These are phyloP conservation scores for Dryocosmus kuriphilus DNA, from an alignment of 2,888 invertebrate genomes.

Conservation along the genomic window DNA sequence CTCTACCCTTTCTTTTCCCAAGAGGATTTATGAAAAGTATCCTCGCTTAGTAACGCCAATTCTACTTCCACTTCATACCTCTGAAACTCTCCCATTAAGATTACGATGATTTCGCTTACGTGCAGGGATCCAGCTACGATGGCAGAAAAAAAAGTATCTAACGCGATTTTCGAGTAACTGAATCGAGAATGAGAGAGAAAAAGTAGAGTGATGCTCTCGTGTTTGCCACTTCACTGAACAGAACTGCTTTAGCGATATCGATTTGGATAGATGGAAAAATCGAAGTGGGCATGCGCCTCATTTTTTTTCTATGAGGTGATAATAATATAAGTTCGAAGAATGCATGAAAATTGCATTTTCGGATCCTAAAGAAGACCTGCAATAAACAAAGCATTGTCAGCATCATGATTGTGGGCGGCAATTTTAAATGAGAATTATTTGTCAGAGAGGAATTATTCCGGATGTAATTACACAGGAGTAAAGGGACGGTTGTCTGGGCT, in stretches of 20 bases:
- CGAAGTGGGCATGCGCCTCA: conserved; percentile 14
- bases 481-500: not conserved
- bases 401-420: not conserved
- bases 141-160: conserved; percentile 48
- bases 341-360: too few species aligned
- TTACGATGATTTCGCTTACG: conserved; percentile 56
- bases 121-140: conserved; percentile 43
- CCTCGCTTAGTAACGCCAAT: conserved; percentile 54
- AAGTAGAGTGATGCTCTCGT: conserved; percentile 48
- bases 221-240: conserved; percentile 49
- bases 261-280: conserved; percentile 15
- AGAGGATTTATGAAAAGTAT: conserved; percentile 69
- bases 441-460: not conserved
- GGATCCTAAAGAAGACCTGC: too few species aligned
- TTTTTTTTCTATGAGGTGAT: not conserved
- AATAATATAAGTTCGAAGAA: not conserved
- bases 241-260: conserved; percentile 30
- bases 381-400: too few species aligned
- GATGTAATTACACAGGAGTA: not conserved
- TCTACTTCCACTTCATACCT: conserved; percentile 55
- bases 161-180: conserved; percentile 46
- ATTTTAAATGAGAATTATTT: not conserved
- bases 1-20: conserved; percentile 56
- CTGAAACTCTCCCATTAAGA: conserved; percentile 67
- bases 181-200: conserved; percentile 26